These are phyloP conservation scores for Pangasianodon gigas DNA, from an alignment of 2,113 vertebrate species.

Conservation along the genomic window DNA sequence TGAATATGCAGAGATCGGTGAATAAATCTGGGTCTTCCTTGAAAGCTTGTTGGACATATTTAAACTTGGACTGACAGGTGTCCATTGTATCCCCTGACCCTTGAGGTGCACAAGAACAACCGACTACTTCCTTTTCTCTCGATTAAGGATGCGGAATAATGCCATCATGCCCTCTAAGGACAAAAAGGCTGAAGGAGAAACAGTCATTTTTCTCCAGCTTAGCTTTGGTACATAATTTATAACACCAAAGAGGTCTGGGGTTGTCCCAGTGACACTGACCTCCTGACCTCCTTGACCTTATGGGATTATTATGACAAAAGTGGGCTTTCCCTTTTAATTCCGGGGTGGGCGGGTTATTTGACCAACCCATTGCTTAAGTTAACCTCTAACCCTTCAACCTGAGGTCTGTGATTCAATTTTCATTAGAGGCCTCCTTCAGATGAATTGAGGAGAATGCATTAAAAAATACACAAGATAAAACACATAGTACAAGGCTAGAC, in stretches of 20 bases:
- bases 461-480: background rate
- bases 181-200: conserved; percentile 63
- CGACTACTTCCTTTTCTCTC: conserved; percentile 69
- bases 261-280: conserved; percentile 75
- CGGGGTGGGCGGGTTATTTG: conserved; percentile 69
- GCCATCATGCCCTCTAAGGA: conserved; percentile 57
- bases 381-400: conserved; percentile 75
- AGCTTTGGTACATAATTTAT: conserved; percentile 64
- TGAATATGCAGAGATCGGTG: conserved; percentile 56
- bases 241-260: conserved; percentile 57
- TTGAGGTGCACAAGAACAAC: conserved; percentile 51
- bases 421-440: conserved; percentile 76
- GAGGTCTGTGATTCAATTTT: conserved; percentile 77
- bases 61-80: conserved; percentile 58
- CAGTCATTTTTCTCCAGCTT: conserved; percentile 66
- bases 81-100: conserved; percentile 67
- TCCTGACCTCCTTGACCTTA: conserved; percentile 75
- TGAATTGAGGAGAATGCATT: conserved; percentile 44
- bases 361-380: conserved; percentile 72
- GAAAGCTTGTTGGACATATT: conserved; percentile 49
- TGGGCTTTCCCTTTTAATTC: conserved; percentile 78
- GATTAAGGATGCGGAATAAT: conserved; percentile 65
- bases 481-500: background rate
- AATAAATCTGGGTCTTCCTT: conserved; percentile 33
- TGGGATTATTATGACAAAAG: conserved; percentile 72